Conservation (phyloP, 2,888 invertebrate species). For the Euzophera pinguis region DNA sequence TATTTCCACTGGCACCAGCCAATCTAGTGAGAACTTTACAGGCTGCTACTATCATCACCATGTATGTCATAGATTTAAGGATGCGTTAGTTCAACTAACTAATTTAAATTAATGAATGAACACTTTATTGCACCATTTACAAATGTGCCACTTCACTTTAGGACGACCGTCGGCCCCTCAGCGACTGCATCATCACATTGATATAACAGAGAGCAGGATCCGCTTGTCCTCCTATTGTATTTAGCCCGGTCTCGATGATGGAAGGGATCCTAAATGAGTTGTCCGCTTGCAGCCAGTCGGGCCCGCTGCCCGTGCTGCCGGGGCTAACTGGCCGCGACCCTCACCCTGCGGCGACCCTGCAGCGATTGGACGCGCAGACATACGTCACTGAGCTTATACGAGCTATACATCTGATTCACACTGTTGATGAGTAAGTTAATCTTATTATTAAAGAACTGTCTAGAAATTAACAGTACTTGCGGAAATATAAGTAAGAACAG, state of each 20-base stretch:
- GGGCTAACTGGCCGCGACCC: slow-evolving; percentile 30
- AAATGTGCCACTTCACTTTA: too few species aligned
- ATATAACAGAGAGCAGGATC: too few species aligned
- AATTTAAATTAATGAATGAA: too few species aligned
- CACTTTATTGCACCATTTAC: too few species aligned
- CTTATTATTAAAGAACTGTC: neutral
- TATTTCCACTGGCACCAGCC: slow-evolving; percentile 90
- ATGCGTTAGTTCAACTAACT: too few species aligned
- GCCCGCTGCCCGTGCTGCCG: slow-evolving; percentile 49
- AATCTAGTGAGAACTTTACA: slow-evolving; percentile 88
- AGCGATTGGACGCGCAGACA: slow-evolving; percentile 51
- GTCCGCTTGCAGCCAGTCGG: slow-evolving; percentile 28
- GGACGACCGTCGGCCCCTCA: too few species aligned
- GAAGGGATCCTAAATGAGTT: slow-evolving; percentile 39
- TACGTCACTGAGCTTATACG: slow-evolving; percentile 61
- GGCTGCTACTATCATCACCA: slow-evolving; percentile 46
- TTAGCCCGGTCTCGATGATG: neutral
- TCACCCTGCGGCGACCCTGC: slow-evolving; percentile 2
- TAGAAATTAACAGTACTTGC: too few species aligned
- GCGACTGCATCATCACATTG: too few species aligned
- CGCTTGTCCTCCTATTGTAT: too few species aligned
- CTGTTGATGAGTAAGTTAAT: slow-evolving; percentile 59
- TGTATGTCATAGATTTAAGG: too few species aligned
- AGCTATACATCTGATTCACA: slow-evolving; percentile 61
- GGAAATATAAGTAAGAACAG: too few species aligned